Evolutionary conservation across 2,888 invertebrate genomes (phyloP).

Genomic region (Atherix ibis): DNA sequence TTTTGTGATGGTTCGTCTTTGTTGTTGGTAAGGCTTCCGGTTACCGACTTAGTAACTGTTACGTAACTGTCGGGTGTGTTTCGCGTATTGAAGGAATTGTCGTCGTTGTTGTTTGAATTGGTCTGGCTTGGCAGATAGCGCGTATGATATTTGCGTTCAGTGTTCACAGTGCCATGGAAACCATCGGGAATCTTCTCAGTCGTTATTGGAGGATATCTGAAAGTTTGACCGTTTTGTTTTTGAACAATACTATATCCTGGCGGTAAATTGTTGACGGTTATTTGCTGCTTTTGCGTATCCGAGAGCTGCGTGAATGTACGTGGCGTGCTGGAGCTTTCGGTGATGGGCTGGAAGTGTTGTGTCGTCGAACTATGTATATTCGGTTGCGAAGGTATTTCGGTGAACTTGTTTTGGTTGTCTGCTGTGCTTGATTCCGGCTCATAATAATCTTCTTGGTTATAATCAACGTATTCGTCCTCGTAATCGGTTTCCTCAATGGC

Average conservation of each 20-base stretch:
- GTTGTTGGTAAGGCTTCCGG: constrained; percentile 49
- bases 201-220: constrained; percentile 16
- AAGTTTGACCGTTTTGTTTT: constrained; percentile 26
- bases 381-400: neutral
- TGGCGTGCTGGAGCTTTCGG: neutral
- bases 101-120: constrained; percentile 14
- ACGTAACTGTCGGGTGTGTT: constrained; percentile 50
- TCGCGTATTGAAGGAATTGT: too few relatives aligned
- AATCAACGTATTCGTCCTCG: constrained; percentile 43
- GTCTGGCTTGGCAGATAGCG: constrained; percentile 23
- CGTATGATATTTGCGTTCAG: constrained; percentile 30
- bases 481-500: constrained; percentile 24
- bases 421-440: constrained; percentile 19
- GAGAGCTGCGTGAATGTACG: constrained; percentile 21
- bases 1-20: constrained; percentile 43
- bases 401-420: constrained; percentile 2
- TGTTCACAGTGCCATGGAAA: constrained; percentile 30
- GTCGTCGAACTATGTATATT: too few relatives aligned
- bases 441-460: constrained; percentile 41
- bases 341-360: constrained; percentile 1
- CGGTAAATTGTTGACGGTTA: constrained; percentile 18
- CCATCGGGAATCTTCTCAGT: constrained; percentile 29
- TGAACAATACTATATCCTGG: constrained; percentile 23
- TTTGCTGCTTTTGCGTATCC: constrained; percentile 24
- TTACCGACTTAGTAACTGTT: constrained; percentile 64